Evolutionary conservation across 2,797 vertebrate species (phyloP).

Genomic region (Dipus sagitta): DNA sequence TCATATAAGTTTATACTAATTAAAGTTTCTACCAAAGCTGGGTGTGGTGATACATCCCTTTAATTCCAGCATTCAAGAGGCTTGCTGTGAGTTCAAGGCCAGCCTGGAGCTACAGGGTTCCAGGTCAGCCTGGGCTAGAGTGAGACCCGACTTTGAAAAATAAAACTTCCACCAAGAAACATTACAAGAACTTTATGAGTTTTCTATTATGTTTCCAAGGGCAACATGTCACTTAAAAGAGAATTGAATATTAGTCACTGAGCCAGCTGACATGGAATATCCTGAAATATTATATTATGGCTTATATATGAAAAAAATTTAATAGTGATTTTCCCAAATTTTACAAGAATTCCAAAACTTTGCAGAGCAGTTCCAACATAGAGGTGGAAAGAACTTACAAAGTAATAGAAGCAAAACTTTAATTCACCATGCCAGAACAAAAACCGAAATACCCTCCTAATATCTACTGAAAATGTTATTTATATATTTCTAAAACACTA

Average conservation of each 20-base stretch:
- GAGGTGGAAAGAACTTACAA: background rate
- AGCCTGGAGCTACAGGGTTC: too few species aligned
- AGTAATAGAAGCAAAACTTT: constrained; percentile 42
- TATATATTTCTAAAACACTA: constrained; percentile 54
- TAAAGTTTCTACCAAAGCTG: background rate
- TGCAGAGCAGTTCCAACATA: background rate
- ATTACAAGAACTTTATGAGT: background rate
- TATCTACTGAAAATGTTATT: constrained; percentile 4
- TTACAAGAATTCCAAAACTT: constrained; percentile 36
- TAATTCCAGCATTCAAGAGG: too few species aligned
- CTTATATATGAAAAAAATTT: background rate
- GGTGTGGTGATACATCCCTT: too few species aligned
- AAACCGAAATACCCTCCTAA: constrained; percentile 31
- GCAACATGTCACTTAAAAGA: background rate
- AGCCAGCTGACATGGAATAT: constrained; percentile 5
- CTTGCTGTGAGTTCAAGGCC: too few species aligned
- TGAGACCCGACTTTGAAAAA: too few species aligned
- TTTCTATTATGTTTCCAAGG: background rate
- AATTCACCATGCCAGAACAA: background rate
- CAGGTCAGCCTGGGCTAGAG: too few species aligned
- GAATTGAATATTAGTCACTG: background rate
- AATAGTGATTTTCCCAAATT: constrained; percentile 9
- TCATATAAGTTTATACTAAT: background rate
- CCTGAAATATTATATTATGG: constrained; percentile 26
- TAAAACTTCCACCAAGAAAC: background rate